Evolutionary conservation across 64 coral and sea anemone genomes (phyloP), one percentile per base, ranked within the genome.

Genomic region (Cladopsammia gracilis): DNA sequence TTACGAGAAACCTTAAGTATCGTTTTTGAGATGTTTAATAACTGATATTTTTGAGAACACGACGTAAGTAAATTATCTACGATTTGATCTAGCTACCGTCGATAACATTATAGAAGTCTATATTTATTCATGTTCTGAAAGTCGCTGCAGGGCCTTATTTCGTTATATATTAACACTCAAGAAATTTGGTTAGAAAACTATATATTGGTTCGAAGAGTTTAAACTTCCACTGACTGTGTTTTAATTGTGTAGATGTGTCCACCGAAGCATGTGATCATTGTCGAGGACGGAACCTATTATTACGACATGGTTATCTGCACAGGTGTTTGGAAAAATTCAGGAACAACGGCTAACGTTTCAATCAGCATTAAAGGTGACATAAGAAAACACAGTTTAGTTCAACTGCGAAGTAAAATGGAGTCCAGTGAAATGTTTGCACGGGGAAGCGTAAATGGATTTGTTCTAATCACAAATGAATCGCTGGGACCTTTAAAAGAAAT

Each of bases 251-350:
- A 95, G 94, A 58, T 75, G 18, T 82, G 80, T 20, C 64, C 70
- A 6, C 73, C 94, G 7, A 68, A 78, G 67, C 0, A 54, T 45
- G 26, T 95, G 4, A 78, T 43, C 72, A 50, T 69, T 20, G 13
- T 7, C 13, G 66, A 72, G 0, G 65, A 12, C 15, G 75, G 51
- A 45, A 56, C 14, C 25, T 85, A 87, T 59, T 58, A 56, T 11
- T 92, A 92, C 49, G 82, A 87, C 25, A 48, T 92, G 69, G 61
- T 83, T 6, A 67, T 92, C 18, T 23, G 61, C 14, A 92, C 90
- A 64, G 82, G 90, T 6, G 68, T 87, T 50, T 92, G 90, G 90
- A 60, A 42, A n/a, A 87, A 66, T 47, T 77, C 79, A 46, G 82
- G 71, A 3, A 92, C 90, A 13, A 92, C 90, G 7, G 90, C 90